Evolutionary conservation across 1,140 invertebrate genomes (phyloP).

Genomic region (Ericerus pela): DNA sequence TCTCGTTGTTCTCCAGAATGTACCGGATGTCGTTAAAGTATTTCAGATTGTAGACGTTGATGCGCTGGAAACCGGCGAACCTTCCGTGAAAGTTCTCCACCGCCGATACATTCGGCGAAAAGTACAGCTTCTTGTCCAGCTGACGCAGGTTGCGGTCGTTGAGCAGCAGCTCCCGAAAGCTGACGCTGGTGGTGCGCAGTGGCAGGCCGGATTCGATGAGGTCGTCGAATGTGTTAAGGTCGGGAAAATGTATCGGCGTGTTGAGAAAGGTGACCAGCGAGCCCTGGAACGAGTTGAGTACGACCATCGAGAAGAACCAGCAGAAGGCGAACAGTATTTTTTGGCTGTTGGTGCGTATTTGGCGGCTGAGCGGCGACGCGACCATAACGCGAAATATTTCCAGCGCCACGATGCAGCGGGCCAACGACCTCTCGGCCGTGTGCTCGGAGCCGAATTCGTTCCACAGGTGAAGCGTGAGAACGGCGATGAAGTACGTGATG

Average conservation of each 20-base stretch:
- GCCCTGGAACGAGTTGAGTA: slow-evolving; percentile 18
- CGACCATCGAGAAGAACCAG: slow-evolving; percentile 28
- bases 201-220: slow-evolving; percentile 28
- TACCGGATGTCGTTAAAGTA: slow-evolving; percentile 16
- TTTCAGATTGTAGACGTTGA: slow-evolving; percentile 13
- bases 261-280: slow-evolving; percentile 22
- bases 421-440: not conserved
- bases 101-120: not conserved
- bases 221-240: slow-evolving; percentile 30
- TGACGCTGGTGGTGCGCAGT: slow-evolving; percentile 21
- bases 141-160: slow-evolving; percentile 13
- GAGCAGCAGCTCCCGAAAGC: slow-evolving; percentile 15
- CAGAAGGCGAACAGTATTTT: slow-evolving; percentile 26
- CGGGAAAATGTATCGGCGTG: slow-evolving; percentile 27
- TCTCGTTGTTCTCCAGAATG: not conserved
- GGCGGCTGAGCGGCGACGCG: slow-evolving; percentile 14
- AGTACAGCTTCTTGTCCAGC: slow-evolving; percentile 1
- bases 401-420: slow-evolving; percentile 1
- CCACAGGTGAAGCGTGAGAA: slow-evolving; percentile 22
- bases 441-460: slow-evolving; percentile 2
- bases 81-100: slow-evolving; percentile 12
- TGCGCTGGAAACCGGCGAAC: slow-evolving; percentile 17
- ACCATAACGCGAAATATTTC: slow-evolving; percentile 15
- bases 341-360: slow-evolving; percentile 19
- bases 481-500: slow-evolving; percentile 19